Percentiles rank a stretch among this genome's conserved stretches.
These are phyloP conservation scores for Colostygia pectinataria DNA, from an alignment of 2,888 invertebrate genomes.

Conservation along the genomic window DNA sequence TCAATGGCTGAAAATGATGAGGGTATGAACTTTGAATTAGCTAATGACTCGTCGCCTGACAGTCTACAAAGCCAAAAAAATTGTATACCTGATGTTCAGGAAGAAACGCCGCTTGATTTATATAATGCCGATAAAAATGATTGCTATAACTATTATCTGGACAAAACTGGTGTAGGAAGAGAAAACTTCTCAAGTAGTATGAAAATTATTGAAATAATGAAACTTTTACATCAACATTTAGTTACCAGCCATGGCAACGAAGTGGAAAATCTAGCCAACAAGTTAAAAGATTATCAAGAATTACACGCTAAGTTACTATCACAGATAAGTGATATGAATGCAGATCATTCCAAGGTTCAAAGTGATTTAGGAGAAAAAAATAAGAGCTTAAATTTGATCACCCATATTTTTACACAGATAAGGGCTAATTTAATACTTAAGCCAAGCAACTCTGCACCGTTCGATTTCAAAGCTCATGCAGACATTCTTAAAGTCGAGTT, in stretches of 20 bases:
- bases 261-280: conserved; percentile 65
- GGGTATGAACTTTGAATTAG: conserved; percentile 52
- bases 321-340: conserved; percentile 42
- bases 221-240: conserved; percentile 59
- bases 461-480: conserved; percentile 31
- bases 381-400: conserved; percentile 40
- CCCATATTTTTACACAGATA: conserved; percentile 45
- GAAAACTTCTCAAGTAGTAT: conserved; percentile 45
- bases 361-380: conserved; percentile 51
- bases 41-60: conserved; percentile 40
- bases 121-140: conserved; percentile 62
- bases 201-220: conserved; percentile 68
- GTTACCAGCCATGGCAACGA: conserved; percentile 59
- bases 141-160: conserved; percentile 61
- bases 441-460: conserved; percentile 31
- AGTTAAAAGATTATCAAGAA: conserved; percentile 61
- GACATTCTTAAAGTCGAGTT: conserved; percentile 53
- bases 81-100: conserved; percentile 50
- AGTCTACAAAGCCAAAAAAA: conserved; percentile 43
- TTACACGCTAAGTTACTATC: conserved; percentile 46
- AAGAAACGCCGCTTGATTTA: conserved; percentile 46
- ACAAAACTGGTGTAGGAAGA: conserved; percentile 54
- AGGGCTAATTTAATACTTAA: conserved; percentile 45
- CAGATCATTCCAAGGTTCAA: conserved; percentile 43
- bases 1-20: conserved; percentile 70